Evolutionary conservation across 2,797 vertebrate genomes (phyloP).

Genomic region (Oreochromis mossambicus): DNA sequence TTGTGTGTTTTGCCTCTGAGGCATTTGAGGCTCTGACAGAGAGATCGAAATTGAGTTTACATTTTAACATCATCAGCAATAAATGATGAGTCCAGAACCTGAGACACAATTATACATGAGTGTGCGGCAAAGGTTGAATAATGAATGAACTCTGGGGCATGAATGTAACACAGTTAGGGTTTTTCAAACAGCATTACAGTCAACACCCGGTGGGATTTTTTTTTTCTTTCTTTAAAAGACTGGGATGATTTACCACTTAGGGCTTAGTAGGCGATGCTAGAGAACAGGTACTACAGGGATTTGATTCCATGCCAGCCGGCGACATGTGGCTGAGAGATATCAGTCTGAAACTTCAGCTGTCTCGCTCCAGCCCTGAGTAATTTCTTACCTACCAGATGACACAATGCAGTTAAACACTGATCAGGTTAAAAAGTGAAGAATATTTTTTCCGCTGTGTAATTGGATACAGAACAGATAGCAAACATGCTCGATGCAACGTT

Average conservation of each 20-base stretch:
- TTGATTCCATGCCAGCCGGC: slow-evolving; percentile 18
- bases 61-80: slow-evolving; percentile 20
- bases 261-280: not conserved
- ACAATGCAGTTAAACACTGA: not conserved
- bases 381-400: not conserved
- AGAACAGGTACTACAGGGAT: not conserved
- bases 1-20: slow-evolving; percentile 4
- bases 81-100: slow-evolving; percentile 13
- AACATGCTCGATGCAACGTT: slow-evolving; percentile 20
- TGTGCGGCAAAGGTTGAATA: slow-evolving; percentile 2
- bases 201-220: slow-evolving; percentile 1
- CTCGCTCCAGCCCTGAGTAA: not conserved
- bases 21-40: not conserved
- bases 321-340: slow-evolving; percentile 26
- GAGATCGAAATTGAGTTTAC: slow-evolving; percentile 3
- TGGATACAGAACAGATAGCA: slow-evolving; percentile 2
- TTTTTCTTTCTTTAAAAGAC: not conserved
- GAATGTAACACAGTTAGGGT: not conserved
- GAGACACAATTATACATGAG: slow-evolving; percentile 14
- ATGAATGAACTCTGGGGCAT: slow-evolving; percentile 7
- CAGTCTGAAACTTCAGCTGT: slow-evolving; percentile 1
- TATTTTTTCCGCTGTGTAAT: slow-evolving; percentile 21
- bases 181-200: slow-evolving; percentile 13
- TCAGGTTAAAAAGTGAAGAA: not conserved
- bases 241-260: not conserved